These are phyloP conservation scores for Balanococcus diminutus DNA, from an alignment of 2,888 invertebrate species.

Conservation along the genomic window DNA sequence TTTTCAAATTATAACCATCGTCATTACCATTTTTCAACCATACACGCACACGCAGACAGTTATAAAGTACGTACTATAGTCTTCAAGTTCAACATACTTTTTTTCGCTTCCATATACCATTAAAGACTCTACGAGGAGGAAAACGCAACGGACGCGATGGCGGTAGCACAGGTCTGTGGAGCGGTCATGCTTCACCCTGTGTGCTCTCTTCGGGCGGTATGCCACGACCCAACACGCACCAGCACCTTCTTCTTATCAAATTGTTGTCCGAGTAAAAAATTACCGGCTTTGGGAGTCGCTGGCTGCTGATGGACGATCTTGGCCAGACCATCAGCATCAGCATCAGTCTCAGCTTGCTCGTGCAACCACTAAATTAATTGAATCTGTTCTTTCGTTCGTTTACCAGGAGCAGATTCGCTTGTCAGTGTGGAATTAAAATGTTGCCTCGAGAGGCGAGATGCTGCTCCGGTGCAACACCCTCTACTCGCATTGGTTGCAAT, in stretches of 20 bases:
- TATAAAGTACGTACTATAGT: background rate
- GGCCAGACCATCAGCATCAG: too few relatives aligned
- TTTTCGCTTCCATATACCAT: background rate
- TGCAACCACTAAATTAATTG: background rate
- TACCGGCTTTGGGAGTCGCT: background rate
- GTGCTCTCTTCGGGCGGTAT: background rate
- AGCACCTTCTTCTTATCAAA: background rate
- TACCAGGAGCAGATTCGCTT: conserved; percentile 5
- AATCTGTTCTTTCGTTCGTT: background rate
- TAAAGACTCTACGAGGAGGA: background rate
- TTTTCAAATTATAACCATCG: conserved; percentile 39
- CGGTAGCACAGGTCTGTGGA: background rate
- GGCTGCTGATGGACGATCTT: background rate
- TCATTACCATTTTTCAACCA: conserved; percentile 35
- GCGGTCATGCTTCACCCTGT: background rate
- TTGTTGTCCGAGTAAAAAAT: background rate
- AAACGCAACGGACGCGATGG: background rate
- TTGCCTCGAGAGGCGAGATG: background rate
- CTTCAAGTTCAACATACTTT: conserved; percentile 3
- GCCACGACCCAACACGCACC: background rate
- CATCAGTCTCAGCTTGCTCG: too few relatives aligned
- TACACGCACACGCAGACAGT: background rate
- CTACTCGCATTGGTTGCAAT: too few relatives aligned
- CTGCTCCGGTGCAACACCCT: background rate
- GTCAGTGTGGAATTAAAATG: background rate